A percentile compares a stretch with the other conserved stretches of the same genome.
Evolutionary conservation across 1,140 invertebrate genomes (phyloP).

Genomic region (Diachasma alloeum): DNA sequence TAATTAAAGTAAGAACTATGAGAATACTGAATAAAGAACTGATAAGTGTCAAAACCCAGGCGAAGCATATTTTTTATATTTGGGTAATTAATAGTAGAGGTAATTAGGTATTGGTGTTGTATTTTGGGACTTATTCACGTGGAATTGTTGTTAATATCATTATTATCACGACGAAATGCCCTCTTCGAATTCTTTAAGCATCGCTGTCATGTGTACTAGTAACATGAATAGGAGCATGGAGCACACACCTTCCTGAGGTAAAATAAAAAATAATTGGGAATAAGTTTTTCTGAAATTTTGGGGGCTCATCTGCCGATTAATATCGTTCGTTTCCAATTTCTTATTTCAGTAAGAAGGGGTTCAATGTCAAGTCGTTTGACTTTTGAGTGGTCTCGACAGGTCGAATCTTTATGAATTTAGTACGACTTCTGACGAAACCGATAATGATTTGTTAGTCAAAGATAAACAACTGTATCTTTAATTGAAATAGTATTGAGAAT

Average conservation of each 20-base stretch:
- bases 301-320: background rate
- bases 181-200: constrained; percentile 70
- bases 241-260: constrained; percentile 92
- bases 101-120: background rate
- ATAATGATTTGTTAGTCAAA: constrained; percentile 90
- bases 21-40: background rate
- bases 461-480: constrained; percentile 86
- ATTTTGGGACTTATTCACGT: background rate
- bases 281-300: background rate
- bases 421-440: constrained; percentile 95
- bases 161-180: too few species aligned
- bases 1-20: too few species aligned
- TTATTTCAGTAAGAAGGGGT: constrained; percentile 93
- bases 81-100: background rate
- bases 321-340: background rate
- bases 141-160: background rate
- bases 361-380: constrained; percentile 95
- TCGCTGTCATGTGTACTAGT: constrained; percentile 97
- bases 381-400: constrained; percentile 91
- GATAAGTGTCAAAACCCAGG: background rate
- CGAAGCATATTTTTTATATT: background rate
- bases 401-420: constrained; percentile 99
- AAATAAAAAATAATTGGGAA: too few species aligned
- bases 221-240: constrained; percentile 99
- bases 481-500: too few species aligned